These are phyloP conservation scores for Oophaga sylvatica DNA, from an alignment of 2,797 vertebrate genomes.

Conservation along the genomic window DNA sequence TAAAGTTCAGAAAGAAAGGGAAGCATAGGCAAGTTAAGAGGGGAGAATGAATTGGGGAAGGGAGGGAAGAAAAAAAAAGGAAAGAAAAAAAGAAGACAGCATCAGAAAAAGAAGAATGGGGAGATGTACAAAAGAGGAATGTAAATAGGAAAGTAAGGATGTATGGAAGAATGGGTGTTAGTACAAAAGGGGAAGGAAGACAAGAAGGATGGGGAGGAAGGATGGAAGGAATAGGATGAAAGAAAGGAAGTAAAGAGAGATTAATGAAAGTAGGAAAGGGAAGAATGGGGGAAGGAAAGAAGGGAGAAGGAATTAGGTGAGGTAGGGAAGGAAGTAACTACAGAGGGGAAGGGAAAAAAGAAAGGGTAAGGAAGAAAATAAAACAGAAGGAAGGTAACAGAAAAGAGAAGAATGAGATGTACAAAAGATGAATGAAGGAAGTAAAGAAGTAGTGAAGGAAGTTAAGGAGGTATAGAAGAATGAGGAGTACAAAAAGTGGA, in stretches of 20 bases:
- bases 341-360: neutral
- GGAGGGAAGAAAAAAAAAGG: neutral
- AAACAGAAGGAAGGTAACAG: neutral
- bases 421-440: neutral
- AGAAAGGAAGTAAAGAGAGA: neutral
- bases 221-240: neutral
- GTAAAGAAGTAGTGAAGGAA: neutral
- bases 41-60: no score
- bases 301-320: neutral
- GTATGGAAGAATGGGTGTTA: neutral
- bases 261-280: neutral
- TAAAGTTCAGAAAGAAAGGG: no score
- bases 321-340: neutral
- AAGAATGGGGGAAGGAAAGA: neutral
- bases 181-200: neutral
- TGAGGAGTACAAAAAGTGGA: no score
- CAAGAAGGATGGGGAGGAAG: no score
- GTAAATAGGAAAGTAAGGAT: neutral
- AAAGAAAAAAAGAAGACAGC: neutral
- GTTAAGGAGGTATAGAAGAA: neutral
- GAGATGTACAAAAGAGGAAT: no score
- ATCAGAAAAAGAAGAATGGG: neutral
- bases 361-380: neutral
- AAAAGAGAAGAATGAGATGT: no score
- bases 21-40: no score